phyloP scores from a whole-genome alignment of 1,140 invertebrate species.

The Drosophila ironensis region DNA sequence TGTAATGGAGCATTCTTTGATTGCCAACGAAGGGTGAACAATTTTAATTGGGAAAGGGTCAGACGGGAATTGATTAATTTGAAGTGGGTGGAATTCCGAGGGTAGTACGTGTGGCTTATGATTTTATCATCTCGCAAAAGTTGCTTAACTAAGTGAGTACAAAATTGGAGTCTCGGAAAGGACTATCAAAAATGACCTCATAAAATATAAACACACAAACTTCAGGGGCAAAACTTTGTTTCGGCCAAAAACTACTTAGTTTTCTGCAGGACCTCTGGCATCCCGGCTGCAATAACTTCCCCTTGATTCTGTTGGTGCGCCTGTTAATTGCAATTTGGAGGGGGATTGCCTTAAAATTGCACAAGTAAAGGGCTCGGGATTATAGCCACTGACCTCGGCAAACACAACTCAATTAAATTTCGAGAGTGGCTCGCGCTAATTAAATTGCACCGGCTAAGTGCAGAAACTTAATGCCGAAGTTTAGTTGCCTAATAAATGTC shows the following conservation, averaged over 20 bases:
- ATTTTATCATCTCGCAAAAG: no score
- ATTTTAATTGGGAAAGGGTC: slow-evolving; percentile 21
- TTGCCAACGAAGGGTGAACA: slow-evolving; percentile 2
- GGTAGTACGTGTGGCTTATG: no score
- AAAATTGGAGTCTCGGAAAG: neutral
- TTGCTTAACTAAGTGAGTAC: no score
- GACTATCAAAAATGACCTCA: slow-evolving; percentile 17
- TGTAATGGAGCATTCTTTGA: slow-evolving; percentile 15
- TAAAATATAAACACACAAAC: slow-evolving; percentile 24
- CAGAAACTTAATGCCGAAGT: neutral
- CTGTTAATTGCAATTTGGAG: slow-evolving; percentile 28
- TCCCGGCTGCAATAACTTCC: slow-evolving; percentile 17
- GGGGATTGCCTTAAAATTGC: slow-evolving; percentile 23
- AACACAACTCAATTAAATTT: slow-evolving; percentile 8
- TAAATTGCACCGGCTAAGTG: neutral
- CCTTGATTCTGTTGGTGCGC: slow-evolving; percentile 9
- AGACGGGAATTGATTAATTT: no score
- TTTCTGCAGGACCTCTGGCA: slow-evolving; percentile 10
- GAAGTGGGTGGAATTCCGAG: no score
- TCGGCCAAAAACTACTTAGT: no score
- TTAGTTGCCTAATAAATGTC: neutral
- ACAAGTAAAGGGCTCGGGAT: neutral
- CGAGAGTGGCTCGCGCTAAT: neutral
- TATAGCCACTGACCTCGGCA: slow-evolving; percentile 5
- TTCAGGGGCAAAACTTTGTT: slow-evolving; percentile 17